Percentiles rank a stretch among this genome's conserved stretches.
These are phyloP conservation scores for Leguminivora glycinivorella DNA, from an alignment of 1,140 invertebrate genomes.

Conservation along the genomic window DNA sequence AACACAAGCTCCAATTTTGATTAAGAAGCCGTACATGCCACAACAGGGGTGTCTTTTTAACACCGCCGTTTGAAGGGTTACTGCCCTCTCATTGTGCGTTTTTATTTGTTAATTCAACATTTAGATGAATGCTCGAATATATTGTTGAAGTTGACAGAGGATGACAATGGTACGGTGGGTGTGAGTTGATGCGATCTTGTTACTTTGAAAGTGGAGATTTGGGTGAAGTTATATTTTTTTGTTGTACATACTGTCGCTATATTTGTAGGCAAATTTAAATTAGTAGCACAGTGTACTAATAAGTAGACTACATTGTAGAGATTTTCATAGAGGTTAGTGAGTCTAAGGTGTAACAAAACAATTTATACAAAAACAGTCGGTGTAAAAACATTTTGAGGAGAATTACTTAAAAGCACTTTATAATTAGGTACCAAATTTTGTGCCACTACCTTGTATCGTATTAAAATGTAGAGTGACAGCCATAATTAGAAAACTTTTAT, in stretches of 20 bases:
- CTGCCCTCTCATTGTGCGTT: conserved; percentile 39
- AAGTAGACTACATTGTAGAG: too few relatives aligned
- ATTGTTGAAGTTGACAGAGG: conserved; percentile 18
- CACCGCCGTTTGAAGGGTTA: conserved; percentile 62
- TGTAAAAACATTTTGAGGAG: too few relatives aligned
- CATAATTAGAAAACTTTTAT: too few relatives aligned
- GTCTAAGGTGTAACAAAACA: too few relatives aligned
- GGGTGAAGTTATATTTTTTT: neutral
- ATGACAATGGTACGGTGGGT: conserved; percentile 17
- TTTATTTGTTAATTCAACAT: conserved; percentile 40
- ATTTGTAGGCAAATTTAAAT: neutral
- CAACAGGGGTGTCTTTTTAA: conserved; percentile 72
- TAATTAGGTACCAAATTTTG: too few relatives aligned
- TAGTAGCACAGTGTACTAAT: too few relatives aligned
- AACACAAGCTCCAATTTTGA: conserved; percentile 62
- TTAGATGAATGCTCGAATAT: conserved; percentile 24
- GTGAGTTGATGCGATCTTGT: conserved; percentile 8
- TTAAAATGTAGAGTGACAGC: too few relatives aligned
- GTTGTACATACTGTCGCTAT: neutral
- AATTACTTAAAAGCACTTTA: too few relatives aligned
- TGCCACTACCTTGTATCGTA: too few relatives aligned
- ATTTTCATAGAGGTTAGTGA: too few relatives aligned
- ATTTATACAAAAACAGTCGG: too few relatives aligned
- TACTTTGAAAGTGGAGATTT: conserved; percentile 1
- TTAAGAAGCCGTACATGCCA: conserved; percentile 68